Conservation (phyloP, 1,140 invertebrate species). For the Nylanderia fulva region DNA sequence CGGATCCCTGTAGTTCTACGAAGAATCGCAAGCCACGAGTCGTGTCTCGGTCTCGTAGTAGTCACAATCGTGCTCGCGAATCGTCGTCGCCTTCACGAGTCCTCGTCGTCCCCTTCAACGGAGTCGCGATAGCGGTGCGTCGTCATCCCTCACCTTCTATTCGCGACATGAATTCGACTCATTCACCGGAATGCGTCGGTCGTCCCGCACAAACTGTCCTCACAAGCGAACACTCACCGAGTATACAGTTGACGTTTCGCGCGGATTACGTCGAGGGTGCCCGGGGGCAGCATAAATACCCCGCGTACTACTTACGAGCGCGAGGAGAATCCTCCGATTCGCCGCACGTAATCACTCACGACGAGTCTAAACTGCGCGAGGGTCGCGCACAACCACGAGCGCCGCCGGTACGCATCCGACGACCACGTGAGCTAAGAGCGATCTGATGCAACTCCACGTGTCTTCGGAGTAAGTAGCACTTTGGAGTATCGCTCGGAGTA, state of each 20-base stretch:
- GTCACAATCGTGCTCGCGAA: slow-evolving; percentile 21
- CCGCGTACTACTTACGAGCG: neutral
- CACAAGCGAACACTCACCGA: slow-evolving; percentile 41
- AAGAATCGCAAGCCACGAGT: slow-evolving; percentile 66
- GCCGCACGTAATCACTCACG: neutral
- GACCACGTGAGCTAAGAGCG: slow-evolving; percentile 71
- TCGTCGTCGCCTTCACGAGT: slow-evolving; percentile 33
- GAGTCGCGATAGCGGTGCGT: slow-evolving; percentile 54
- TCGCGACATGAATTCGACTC: slow-evolving; percentile 66
- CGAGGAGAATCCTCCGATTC: neutral
- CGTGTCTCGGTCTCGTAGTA: slow-evolving; percentile 13
- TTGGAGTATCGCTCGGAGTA: neutral
- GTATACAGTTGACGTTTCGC: slow-evolving; percentile 38
- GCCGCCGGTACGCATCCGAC: slow-evolving; percentile 59
- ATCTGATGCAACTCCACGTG: slow-evolving; percentile 68
- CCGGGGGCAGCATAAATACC: slow-evolving; percentile 38
- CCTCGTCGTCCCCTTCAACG: slow-evolving; percentile 62
- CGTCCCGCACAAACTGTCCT: neutral
- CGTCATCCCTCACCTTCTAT: slow-evolving; percentile 70
- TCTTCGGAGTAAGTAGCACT: slow-evolving; percentile 32
- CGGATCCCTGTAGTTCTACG: slow-evolving; percentile 76
- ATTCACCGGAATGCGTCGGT: slow-evolving; percentile 40
- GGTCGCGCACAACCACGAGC: slow-evolving; percentile 29
- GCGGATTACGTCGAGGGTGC: slow-evolving; percentile 20
- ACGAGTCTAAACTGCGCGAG: slow-evolving; percentile 46